These are phyloP conservation scores for Flexamia atlantica DNA, from an alignment of 2,888 invertebrate species.

Conservation along the genomic window DNA sequence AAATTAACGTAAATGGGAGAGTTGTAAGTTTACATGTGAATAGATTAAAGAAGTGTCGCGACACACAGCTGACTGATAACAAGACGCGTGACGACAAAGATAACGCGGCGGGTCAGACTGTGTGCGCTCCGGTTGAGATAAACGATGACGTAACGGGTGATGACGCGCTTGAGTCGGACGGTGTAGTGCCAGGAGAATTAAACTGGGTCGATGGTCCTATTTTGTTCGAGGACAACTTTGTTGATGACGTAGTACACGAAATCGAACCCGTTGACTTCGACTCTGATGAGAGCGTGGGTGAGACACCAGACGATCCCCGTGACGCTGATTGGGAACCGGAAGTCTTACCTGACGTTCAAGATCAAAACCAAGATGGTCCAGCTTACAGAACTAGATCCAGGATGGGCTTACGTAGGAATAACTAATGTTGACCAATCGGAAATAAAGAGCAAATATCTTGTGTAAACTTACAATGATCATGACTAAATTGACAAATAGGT, in stretches of 20 bases:
- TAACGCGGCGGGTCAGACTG: background rate
- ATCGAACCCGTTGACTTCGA: constrained; percentile 14
- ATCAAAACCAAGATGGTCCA: background rate
- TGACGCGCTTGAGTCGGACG: background rate
- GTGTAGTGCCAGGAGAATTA: background rate
- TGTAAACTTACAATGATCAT: too few relatives aligned
- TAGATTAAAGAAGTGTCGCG: constrained; percentile 17
- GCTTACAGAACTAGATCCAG: background rate
- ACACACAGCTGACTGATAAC: background rate
- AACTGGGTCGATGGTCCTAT: constrained; percentile 18
- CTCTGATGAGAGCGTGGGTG: background rate
- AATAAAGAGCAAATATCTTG: too few relatives aligned
- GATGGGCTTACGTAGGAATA: too few relatives aligned
- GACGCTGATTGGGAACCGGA: constrained; percentile 29
- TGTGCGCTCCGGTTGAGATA: background rate
- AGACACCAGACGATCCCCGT: background rate
- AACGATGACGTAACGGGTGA: background rate
- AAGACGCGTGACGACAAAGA: background rate
- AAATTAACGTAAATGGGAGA: background rate
- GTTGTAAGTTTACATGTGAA: constrained; percentile 8
- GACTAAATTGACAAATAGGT: too few relatives aligned
- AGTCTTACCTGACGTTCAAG: background rate
- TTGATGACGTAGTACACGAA: constrained; percentile 23
- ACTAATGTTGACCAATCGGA: too few relatives aligned
- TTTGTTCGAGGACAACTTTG: constrained; percentile 3